These are phyloP conservation scores for Lissocephala sabroskyi DNA, from an alignment of 2,888 invertebrate species.

Conservation along the genomic window DNA sequence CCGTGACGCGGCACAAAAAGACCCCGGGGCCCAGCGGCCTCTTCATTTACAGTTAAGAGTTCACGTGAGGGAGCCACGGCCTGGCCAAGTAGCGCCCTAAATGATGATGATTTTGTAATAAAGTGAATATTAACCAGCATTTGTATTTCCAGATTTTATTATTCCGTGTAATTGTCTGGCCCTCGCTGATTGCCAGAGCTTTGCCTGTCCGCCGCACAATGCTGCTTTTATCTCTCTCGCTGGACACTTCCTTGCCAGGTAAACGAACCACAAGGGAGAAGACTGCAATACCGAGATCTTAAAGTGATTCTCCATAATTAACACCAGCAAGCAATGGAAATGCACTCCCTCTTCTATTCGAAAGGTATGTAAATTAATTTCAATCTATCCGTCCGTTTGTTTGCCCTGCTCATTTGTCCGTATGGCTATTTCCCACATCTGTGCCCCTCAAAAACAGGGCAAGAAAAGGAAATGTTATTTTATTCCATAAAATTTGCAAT, in stretches of 20 bases:
- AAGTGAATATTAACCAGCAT: slow-evolving; percentile 56
- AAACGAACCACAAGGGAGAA: no score
- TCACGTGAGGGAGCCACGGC: slow-evolving; percentile 32
- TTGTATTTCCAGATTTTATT: slow-evolving; percentile 10
- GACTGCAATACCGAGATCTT: no score
- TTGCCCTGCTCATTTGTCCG: no score
- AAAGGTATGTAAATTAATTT: no score
- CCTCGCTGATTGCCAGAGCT: slow-evolving; percentile 36
- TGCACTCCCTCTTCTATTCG: no score
- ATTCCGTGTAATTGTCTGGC: slow-evolving; percentile 5
- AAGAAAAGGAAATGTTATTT: no score
- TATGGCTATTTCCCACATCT: no score
- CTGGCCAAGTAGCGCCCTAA: slow-evolving; percentile 33
- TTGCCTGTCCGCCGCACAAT: no score
- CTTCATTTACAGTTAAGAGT: slow-evolving; percentile 56
- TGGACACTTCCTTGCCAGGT: neutral
- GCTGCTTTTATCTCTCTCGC: no score
- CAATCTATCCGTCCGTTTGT: no score
- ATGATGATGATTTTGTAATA: slow-evolving; percentile 54
- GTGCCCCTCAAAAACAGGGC: no score
- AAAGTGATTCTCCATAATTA: slow-evolving; percentile 51
- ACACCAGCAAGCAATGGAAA: slow-evolving; percentile 53
- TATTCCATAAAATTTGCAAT: no score
- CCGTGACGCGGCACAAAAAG: slow-evolving; percentile 41
- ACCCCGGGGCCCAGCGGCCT: slow-evolving; percentile 6